Base-by-base conservation (phyloP, 2,888 invertebrate species). In the Metalampra italica region DNA sequence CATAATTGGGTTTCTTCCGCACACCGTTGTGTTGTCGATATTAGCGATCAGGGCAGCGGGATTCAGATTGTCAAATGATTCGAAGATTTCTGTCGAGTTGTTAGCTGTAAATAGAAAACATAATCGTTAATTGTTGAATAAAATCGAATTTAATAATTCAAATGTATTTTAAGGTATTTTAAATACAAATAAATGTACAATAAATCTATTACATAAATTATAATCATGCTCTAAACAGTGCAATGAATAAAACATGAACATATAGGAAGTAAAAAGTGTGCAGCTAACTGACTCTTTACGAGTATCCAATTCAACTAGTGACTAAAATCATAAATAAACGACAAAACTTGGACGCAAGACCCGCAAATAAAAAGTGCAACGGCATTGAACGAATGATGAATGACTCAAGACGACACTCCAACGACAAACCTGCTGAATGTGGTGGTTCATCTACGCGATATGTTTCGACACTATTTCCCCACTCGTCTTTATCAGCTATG, bases 1-100 rank as follows among this genome's bases (percentile, higher is more conserved):
- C 97, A 97, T 97, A 67, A 96, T 97, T 71, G 96, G 95, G 53
- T 94, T 92, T 36, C 96, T 92, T 50, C 94, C 96, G 75, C 97
- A 97, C 52, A 93, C 92, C 8, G 90, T 88, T 22, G 91, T 84
- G 59, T 88, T 85, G 66, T 88, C 90, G 51, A 91, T 91, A 62
- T 92, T 91, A 47, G 91, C 90, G 54, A 90, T 88, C 59, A 92
- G 69, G 12, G 92, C 91, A 53, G 92, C 91, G 38, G 92, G 92
- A 63, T 90, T 92, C 49, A 92, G 75, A 51, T 73, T 88, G 62
- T 92, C 92, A 57, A 92, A 87, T 14, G 90, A 92, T 68, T 92
- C 92, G 54, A 91, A 84, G 49, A 90, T 74, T 64, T 88, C 88
- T 14, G 89, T 77, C 9, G 78, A 73, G 56, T 86, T 84, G 54